Evolutionary conservation across 2,888 invertebrate genomes (phyloP).

Genomic region (Tipula confusa): DNA sequence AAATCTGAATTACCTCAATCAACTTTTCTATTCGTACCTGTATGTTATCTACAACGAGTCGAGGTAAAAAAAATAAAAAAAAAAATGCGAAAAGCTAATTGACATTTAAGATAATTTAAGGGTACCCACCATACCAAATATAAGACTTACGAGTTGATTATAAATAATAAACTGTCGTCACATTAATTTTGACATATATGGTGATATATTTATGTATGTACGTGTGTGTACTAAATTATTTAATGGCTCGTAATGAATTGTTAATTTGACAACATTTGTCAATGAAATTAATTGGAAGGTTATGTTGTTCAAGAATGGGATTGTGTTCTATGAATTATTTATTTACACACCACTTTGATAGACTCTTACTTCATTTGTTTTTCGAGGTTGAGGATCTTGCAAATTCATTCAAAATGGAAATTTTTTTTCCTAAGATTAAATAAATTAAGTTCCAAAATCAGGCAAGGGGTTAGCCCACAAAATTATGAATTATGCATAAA

Average conservation of each 20-base stretch:
- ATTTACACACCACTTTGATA: too few species aligned
- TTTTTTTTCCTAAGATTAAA: too few species aligned
- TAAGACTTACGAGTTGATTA: background rate
- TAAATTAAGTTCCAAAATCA: too few species aligned
- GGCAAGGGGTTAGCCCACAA: too few species aligned
- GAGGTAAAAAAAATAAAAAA: background rate
- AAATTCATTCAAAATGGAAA: too few species aligned
- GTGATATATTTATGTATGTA: background rate
- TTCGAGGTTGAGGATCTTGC: too few species aligned
- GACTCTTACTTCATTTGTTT: too few species aligned
- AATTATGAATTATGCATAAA: too few species aligned
- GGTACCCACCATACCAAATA: background rate
- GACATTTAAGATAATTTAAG: constrained; percentile 5
- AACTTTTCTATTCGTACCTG: background rate
- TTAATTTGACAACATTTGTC: background rate
- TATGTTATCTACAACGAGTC: background rate
- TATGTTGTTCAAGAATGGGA: too few species aligned
- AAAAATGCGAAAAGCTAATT: background rate
- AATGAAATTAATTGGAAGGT: background rate
- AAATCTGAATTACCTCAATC: background rate
- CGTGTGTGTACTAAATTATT: background rate
- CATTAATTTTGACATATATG: background rate
- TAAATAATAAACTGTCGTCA: background rate
- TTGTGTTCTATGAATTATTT: too few species aligned
- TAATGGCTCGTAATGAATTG: background rate